Evolutionary conservation across 2,797 vertebrate genomes (phyloP), one percentile per base, ranked within the genome.

Genomic region (Leptoclinus maculatus): DNA sequence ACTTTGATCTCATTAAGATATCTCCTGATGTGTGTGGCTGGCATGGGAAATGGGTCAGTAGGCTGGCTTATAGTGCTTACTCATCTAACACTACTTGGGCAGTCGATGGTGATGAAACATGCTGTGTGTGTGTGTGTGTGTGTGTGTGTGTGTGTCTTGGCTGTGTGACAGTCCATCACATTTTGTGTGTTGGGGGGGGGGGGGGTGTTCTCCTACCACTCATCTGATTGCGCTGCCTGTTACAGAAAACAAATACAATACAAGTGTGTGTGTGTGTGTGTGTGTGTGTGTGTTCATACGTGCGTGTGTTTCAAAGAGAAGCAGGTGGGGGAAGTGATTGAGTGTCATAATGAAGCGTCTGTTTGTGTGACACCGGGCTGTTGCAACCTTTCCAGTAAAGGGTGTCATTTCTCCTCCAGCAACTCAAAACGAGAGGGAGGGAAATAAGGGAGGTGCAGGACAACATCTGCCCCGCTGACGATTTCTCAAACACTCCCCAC

Each of bases 41-140:
- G 29, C 66, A 71, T 82, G 41, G 56, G 76, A 90, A 90, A 71
- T 84, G 79, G 89, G 88, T 93, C 82, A 91, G 85, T 82, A 76
- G 87, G 85, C 62, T 77, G 49, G 2, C 36, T 66, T 23, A 58
- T 83, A 85, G 74, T 56, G 83, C 82, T 76, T 63, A 84, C 82
- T 86, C 87, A 86, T 64, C 66, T 17, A 56, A 69, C 12, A 49
- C 53, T 7, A 27, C 39, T 53, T 49, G 2, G 21, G 36, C 66
- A 32, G 67, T 72, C 67, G 59, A 73, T 17, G 0, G 62, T 39
- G 62, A 59, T 76, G 66, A 85, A 77, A 83, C 38, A 32, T 59
- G 25, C 23, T 11, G 34, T 47, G 58, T 69, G 17, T 71, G 66
- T 62, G 69, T 68, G 57, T 16, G 23, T 56, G 34, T 34, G 34